Conservation (phyloP, 2,888 invertebrate species). For the Drosophila neotestacea region DNA sequence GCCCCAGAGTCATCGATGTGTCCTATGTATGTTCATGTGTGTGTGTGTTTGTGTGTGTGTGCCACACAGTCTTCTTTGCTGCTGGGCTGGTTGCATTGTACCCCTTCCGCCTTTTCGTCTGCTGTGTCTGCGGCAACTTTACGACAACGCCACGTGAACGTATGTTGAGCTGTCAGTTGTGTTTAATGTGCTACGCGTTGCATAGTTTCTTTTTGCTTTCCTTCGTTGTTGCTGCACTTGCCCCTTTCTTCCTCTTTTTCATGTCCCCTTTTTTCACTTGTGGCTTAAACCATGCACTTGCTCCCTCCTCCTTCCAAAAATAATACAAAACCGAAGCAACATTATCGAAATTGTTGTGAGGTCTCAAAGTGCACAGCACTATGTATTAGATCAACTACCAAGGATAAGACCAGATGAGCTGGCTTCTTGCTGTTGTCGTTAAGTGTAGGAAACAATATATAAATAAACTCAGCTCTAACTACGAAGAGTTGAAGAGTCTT, state of each 20-base stretch:
- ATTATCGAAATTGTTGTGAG: slow-evolving; percentile 49
- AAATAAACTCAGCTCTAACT: slow-evolving; percentile 3
- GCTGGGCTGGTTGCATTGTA: slow-evolving; percentile 34
- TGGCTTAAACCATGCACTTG: slow-evolving; percentile 19
- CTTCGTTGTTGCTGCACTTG: slow-evolving; percentile 21
- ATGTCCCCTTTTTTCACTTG: slow-evolving; percentile 14
- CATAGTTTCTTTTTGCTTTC: slow-evolving; percentile 32
- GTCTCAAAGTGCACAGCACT: slow-evolving; percentile 17
- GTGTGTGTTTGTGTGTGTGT: slow-evolving; percentile 18
- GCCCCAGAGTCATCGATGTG: slow-evolving; percentile 76
- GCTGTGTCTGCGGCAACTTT: slow-evolving; percentile 60
- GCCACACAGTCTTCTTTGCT: slow-evolving; percentile 32
- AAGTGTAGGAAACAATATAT: slow-evolving; percentile 12
- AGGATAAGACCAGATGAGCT: slow-evolving; percentile 37
- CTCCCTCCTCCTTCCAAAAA: background rate
- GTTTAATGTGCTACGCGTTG: slow-evolving; percentile 71
- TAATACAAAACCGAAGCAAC: slow-evolving; percentile 8
- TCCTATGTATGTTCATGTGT: slow-evolving; percentile 7
- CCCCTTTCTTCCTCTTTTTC: slow-evolving; percentile 18
- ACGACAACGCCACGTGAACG: slow-evolving; percentile 78
- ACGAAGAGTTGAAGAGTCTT: slow-evolving; percentile 1
- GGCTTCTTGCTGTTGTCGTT: slow-evolving; percentile 15
- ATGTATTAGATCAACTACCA: slow-evolving; percentile 33
- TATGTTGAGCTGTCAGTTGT: slow-evolving; percentile 77
- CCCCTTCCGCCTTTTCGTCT: slow-evolving; percentile 6